phyloP scores from a whole-genome alignment of 2,113 vertebrate species.

The Amazona vittata region DNA sequence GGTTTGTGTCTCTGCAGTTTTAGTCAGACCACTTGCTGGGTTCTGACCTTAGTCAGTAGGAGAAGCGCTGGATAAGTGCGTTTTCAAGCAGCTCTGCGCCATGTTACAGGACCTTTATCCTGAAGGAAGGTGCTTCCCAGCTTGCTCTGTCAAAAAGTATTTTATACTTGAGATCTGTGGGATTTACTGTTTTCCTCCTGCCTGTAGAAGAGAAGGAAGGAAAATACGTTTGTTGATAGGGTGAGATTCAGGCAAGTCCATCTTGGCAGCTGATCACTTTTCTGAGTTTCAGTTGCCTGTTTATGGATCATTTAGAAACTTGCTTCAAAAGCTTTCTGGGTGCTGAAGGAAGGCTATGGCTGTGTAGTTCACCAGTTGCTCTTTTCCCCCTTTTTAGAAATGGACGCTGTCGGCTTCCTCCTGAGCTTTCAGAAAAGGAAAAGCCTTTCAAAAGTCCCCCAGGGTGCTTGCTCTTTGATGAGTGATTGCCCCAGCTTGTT shows the following conservation, averaged over 20 bases:
- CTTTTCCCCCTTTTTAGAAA: background rate
- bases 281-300: background rate
- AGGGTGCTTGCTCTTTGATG: background rate
- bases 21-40: background rate
- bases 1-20: background rate
- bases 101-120: background rate
- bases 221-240: background rate
- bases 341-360: background rate
- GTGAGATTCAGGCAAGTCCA: background rate
- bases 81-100: background rate
- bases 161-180: background rate
- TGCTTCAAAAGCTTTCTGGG: background rate
- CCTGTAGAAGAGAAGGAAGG: background rate
- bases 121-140: background rate
- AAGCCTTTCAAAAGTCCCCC: background rate
- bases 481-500: background rate
- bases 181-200: background rate
- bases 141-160: background rate
- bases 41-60: background rate
- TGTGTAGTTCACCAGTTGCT: background rate
- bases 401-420: background rate
- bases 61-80: fast-evolving
- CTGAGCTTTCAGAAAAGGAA: background rate
- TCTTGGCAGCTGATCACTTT: background rate
- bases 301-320: background rate